Evolutionary conservation across 1,140 invertebrate species (phyloP).

Genomic region (Thaumetopoea pityocampa): DNA sequence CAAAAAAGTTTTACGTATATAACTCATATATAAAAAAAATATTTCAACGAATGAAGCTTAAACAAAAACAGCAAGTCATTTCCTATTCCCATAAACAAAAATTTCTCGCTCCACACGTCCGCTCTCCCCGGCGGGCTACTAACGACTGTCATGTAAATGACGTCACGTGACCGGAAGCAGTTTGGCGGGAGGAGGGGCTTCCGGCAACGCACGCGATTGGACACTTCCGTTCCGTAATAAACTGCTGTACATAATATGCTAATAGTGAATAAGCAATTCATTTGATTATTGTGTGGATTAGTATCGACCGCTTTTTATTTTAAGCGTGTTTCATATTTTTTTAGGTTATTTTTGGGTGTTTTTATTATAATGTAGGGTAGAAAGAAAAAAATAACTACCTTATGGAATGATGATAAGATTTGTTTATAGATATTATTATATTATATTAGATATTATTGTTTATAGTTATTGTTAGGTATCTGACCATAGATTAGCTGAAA

Average conservation of each 20-base stretch:
- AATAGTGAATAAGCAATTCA: conserved; percentile 69
- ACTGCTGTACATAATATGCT: conserved; percentile 64
- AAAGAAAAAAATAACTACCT: too few relatives aligned
- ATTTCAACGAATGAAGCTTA: conserved; percentile 19
- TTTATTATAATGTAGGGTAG: too few relatives aligned
- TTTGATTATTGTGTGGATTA: conserved; percentile 49
- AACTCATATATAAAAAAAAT: conserved; percentile 1
- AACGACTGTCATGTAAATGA: conserved; percentile 69
- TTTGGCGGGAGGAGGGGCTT: conserved; percentile 56
- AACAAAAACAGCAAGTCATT: conserved; percentile 44
- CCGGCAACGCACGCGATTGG: conserved; percentile 68
- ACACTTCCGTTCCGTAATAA: conserved; percentile 66
- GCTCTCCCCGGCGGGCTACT: conserved; percentile 33
- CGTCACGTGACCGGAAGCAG: conserved; percentile 71
- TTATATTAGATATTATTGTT: too few relatives aligned
- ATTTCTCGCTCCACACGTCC: conserved; percentile 32
- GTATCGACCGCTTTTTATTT: conserved; percentile 23
- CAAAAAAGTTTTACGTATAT: conserved; percentile 1
- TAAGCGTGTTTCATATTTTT: conserved; percentile 11
- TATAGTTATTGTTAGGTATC: too few relatives aligned
- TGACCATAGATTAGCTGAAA: too few relatives aligned
- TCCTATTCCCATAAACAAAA: conserved; percentile 43
- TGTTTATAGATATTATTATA: too few relatives aligned
- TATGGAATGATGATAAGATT: too few relatives aligned
- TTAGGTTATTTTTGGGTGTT: not conserved